Conservation (phyloP, 2,888 invertebrate genomes). For the Tridacna crocea region DNA sequence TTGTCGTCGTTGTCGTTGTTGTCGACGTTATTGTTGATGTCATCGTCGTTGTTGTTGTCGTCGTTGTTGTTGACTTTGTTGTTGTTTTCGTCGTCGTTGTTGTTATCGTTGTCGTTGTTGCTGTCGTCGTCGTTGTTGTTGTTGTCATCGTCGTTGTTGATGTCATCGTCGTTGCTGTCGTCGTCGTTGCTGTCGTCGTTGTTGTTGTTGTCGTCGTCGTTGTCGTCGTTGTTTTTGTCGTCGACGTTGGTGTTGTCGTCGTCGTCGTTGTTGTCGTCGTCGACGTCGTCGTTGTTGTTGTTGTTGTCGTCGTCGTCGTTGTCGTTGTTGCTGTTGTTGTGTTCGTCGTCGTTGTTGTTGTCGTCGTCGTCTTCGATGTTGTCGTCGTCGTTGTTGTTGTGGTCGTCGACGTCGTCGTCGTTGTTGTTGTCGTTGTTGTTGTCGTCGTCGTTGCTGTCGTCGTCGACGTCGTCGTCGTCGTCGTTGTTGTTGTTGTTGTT, state of each 20-base stretch:
- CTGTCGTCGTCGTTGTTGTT: too few relatives aligned
- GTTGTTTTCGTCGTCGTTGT: too few relatives aligned
- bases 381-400: slow-evolving; percentile 35
- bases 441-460: slow-evolving; percentile 3
- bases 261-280: slow-evolving; percentile 46
- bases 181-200: slow-evolving; percentile 40
- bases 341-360: slow-evolving; percentile 39
- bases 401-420: slow-evolving; percentile 41
- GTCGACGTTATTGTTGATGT: too few relatives aligned
- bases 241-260: slow-evolving; percentile 34
- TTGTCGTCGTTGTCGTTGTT: too few relatives aligned
- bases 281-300: slow-evolving; percentile 37
- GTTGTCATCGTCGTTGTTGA: too few relatives aligned
- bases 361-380: slow-evolving; percentile 42
- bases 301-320: slow-evolving; percentile 45
- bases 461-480: neutral
- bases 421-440: slow-evolving; percentile 36
- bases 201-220: slow-evolving; percentile 39
- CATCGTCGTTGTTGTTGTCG: too few relatives aligned
- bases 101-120: too few relatives aligned
- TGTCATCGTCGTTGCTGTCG: slow-evolving; percentile 32
- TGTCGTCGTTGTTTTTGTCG: slow-evolving; percentile 35
- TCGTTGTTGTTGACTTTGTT: too few relatives aligned
- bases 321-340: slow-evolving; percentile 37
- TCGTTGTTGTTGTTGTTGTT: slow-evolving; percentile 37